Base-by-base conservation (phyloP, 2,113 vertebrate species). In the Salvelinus namaycush region DNA sequence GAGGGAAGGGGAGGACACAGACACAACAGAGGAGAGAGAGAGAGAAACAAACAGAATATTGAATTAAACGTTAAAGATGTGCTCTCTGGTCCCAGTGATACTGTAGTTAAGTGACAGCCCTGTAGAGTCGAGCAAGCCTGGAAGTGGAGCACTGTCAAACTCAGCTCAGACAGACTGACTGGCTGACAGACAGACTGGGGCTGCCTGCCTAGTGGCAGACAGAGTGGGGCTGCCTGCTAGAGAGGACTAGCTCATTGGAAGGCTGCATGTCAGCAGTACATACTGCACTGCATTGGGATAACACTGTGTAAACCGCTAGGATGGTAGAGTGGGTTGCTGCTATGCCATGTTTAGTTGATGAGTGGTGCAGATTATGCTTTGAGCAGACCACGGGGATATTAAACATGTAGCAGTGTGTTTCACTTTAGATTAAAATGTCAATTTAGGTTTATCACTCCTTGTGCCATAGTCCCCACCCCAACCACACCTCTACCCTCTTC, bases 71-170 rank as follows among this genome's bases (percentile, higher is more conserved):
- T 44, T 44, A 44, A 44, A 44, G 2, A 44, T 44, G 39, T 44
- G 39, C 8, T 44, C 8, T 44, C 39, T 44, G 39, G 8, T 44
- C 39, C 39, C 54, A 57, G 16, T 20, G 13, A 20, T n/a, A 16
- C 2, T 72, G 79, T 86, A 66, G 1, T 26, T 72, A 77, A n/a
- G 59, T 60, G 22, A 39, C 18, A 34, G 24, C n/a, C 44, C 44
- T 20, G 76, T 20, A 54, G 27, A 57, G 26, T 22, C 22, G n/a
- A 5, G 3, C n/a, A 22, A 22, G 59, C n/a, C n/a, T 22, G 59
- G 59, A 22, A 62, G 59, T 62, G 59, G 51, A 54, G 51, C 51
- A 54, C 51, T 54, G 51, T 54, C 51, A 54, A 54, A 24, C 59
- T 44, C 39, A 24, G 1, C 59, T 24, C 59, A 22, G 59, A 22